Base-by-base conservation (phyloP, 2,113 vertebrate species). In the Nycticryphes semicollaris region DNA sequence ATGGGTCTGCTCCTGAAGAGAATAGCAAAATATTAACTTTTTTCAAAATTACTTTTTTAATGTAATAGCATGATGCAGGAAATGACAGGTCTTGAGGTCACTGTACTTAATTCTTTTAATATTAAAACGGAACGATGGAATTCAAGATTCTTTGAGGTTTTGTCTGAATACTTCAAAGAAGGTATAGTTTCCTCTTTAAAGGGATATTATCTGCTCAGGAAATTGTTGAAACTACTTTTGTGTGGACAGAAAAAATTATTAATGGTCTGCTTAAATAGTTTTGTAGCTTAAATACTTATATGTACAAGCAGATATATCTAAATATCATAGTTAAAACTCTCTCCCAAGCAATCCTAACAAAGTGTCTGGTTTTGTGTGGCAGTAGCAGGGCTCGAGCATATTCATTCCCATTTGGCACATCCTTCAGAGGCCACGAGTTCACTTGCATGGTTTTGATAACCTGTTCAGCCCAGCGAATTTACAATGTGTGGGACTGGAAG, bases 61-160 rank as follows among this genome's bases (percentile, higher is more conserved):
- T 78, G 10, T 21, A n/a, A 39, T 47, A 78, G 14, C 6, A 53
- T n/a, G 12, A 53, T 84, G 59, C 74, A 84, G 43, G 25, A 81
- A 89, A 96, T 67, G 74, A 96, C 91, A 93, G 12, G 3, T 69
- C 62, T 87, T 78, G 27, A 91, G 66, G 37, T 76, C 59, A 85
- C 3, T 60, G n/a, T 57, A 89, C 14, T 76, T 83, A 91, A 76
- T 31, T 4, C 12, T 92, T 33, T 80, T 78, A 87, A 39, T 82
- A 54, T 57, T 87, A n/a, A 83, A 89, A 85, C 1, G 35, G 33
- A 91, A 48, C 62, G 90, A 59, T 77, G 14, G 85, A 67, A 91
- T 89, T 87, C 70, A 39, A 66, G 22, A 53, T 60, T 70, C 70
- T 72, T 77, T 47, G 74, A 37, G 14, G 64, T 59, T 94, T 92